These are phyloP conservation scores for Campoplex capitator DNA, from an alignment of 2,888 invertebrate genomes.

Conservation along the genomic window DNA sequence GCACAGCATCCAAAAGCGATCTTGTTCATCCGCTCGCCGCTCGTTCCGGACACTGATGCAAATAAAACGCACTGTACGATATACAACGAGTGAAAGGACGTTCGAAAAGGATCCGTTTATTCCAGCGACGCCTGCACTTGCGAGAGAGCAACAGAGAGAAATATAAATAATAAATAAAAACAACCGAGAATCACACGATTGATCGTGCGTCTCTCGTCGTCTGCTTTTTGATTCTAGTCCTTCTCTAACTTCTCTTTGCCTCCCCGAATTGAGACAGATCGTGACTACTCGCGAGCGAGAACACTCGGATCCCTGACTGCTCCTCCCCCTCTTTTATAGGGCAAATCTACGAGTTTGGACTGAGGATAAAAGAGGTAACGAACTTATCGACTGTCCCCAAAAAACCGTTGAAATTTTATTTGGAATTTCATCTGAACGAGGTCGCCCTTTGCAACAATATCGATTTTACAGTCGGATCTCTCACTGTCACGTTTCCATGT, in stretches of 20 bases:
- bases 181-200: conserved; percentile 3
- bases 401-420: neutral
- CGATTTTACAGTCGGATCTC: neutral
- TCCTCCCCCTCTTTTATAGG: conserved; percentile 4
- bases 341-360: neutral
- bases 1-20: conserved; percentile 61
- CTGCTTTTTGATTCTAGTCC: conserved; percentile 24
- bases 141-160: neutral
- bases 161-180: conserved; percentile 13
- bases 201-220: conserved; percentile 26
- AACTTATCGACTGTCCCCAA: conserved; percentile 36
- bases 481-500: too few species aligned
- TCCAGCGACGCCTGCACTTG: neutral
- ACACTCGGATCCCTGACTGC: neutral
- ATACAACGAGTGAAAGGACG: neutral
- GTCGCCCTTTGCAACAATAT: neutral
- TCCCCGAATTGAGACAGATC: neutral
- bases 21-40: neutral
- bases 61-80: neutral
- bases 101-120: conserved; percentile 1
- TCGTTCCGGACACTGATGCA: neutral
- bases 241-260: conserved; percentile 5
- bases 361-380: conserved; percentile 36
- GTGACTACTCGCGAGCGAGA: neutral
- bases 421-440: neutral